Evolutionary conservation across 2,888 invertebrate genomes (phyloP).

Genomic region (Pasiphila rectangulata): DNA sequence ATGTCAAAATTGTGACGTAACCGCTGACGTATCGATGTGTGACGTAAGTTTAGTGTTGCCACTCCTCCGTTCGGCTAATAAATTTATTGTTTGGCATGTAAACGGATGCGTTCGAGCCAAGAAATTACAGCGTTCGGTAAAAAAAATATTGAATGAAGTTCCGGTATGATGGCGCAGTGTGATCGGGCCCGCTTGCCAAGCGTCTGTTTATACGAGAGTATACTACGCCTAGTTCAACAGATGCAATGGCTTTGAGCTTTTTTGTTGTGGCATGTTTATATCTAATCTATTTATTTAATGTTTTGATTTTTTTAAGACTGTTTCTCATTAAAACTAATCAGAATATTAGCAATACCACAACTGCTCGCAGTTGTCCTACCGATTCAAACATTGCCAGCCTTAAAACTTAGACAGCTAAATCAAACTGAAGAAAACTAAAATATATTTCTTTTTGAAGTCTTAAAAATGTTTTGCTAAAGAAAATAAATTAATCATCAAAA

Average conservation of each 20-base stretch:
- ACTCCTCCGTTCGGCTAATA: slow-evolving; percentile 78
- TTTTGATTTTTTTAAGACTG: too few species aligned
- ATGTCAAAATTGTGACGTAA: slow-evolving; percentile 66
- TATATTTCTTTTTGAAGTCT: too few species aligned
- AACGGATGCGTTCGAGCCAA: slow-evolving; percentile 80
- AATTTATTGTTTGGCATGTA: slow-evolving; percentile 82
- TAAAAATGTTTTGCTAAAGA: too few species aligned
- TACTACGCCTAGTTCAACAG: slow-evolving; percentile 50
- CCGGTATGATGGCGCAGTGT: slow-evolving; percentile 72
- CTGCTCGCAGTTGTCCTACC: too few species aligned
- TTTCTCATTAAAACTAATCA: too few species aligned
- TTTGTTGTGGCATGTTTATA: slow-evolving; percentile 16
- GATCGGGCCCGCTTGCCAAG: slow-evolving; percentile 71
- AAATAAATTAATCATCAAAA: too few species aligned
- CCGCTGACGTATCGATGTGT: slow-evolving; percentile 66
- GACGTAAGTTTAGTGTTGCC: slow-evolving; percentile 72
- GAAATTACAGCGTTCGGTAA: slow-evolving; percentile 79
- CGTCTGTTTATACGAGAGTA: slow-evolving; percentile 72
- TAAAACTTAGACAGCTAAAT: too few species aligned
- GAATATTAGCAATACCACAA: too few species aligned
- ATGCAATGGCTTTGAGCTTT: slow-evolving; percentile 52
- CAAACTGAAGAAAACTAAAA: too few species aligned
- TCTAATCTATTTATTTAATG: neutral
- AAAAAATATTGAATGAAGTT: slow-evolving; percentile 80
- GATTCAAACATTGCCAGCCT: too few species aligned